A percentile compares a stretch with the other conserved stretches of the same genome.
Conservation (phyloP, 2,113 vertebrate genomes). For the Tretioscincus oriximinensis region DNA sequence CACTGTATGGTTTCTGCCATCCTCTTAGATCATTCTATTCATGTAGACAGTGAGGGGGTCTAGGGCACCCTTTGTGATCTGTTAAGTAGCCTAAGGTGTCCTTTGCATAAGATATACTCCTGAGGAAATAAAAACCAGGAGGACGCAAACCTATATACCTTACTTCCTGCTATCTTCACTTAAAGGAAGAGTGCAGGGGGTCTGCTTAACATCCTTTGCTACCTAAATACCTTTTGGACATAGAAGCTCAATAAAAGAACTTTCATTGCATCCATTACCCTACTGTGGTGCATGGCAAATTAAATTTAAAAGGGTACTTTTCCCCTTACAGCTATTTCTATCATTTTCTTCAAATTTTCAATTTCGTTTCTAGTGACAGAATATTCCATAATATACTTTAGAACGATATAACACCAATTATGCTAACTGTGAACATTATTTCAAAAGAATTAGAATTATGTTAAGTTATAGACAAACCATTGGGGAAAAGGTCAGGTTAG, state of each 20-base stretch:
- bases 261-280: conserved; percentile 89
- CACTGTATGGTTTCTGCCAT: conserved; percentile 72
- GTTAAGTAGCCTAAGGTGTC: conserved; percentile 79
- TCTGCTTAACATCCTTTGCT: conserved; percentile 81
- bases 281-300: conserved; percentile 97
- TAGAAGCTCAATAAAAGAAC: conserved; percentile 85
- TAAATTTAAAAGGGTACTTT: conserved; percentile 95
- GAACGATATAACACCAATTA: conserved; percentile 90
- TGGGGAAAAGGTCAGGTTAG: conserved; percentile 75
- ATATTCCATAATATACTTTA: conserved; percentile 85
- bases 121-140: conserved; percentile 79
- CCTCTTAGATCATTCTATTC: conserved; percentile 74
- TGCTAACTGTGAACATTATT: conserved; percentile 81
- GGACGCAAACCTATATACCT: conserved; percentile 79
- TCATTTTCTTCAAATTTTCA: conserved; percentile 93
- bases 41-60: conserved; percentile 69
- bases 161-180: conserved; percentile 80
- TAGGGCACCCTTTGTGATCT: conserved; percentile 74
- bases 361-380: conserved; percentile 90
- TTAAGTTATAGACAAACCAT: conserved; percentile 79
- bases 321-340: conserved; percentile 86
- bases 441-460: conserved; percentile 87
- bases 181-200: conserved; percentile 75
- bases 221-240: conserved; percentile 91
- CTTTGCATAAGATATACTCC: conserved; percentile 80